Evolutionary conservation across 2,797 vertebrate species (phyloP).

Genomic region (Hoplostethus mediterraneus): DNA sequence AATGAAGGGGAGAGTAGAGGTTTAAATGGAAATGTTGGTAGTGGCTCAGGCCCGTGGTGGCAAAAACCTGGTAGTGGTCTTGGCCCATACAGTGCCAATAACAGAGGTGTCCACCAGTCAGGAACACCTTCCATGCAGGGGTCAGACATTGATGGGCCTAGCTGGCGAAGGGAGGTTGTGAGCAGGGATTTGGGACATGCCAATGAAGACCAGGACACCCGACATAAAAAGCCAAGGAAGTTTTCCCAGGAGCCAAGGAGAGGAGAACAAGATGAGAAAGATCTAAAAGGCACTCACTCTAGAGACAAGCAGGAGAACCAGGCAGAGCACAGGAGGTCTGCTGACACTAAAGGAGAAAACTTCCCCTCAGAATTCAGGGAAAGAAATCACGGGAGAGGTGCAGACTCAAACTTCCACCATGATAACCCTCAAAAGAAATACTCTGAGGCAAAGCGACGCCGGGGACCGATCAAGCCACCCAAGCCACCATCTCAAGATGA

Average conservation of each 20-base stretch:
- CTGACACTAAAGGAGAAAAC: conserved; percentile 48
- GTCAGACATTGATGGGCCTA: conserved; percentile 52
- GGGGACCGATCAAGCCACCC: conserved; percentile 84
- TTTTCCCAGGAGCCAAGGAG: conserved; percentile 83
- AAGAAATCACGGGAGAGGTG: conserved; percentile 47
- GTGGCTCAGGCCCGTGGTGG: conserved; percentile 77
- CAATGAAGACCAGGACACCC: conserved; percentile 83
- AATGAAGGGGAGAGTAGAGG: conserved; percentile 59
- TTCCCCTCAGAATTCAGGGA: conserved; percentile 36
- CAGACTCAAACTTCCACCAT: conserved; percentile 44
- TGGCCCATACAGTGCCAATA: conserved; percentile 67
- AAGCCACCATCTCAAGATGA: conserved; percentile 57
- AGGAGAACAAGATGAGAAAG: conserved; percentile 80
- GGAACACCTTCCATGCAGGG: conserved; percentile 50
- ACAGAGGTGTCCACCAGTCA: conserved; percentile 30
- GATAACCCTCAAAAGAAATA: conserved; percentile 55
- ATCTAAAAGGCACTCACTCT: conserved; percentile 68
- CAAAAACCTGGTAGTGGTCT: conserved; percentile 84
- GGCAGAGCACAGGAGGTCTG: conserved; percentile 54
- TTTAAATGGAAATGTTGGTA: conserved; percentile 49
- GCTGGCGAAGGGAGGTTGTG: conserved; percentile 79
- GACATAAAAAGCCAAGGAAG: conserved; percentile 85
- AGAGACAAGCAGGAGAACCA: conserved; percentile 70
- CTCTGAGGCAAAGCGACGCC: conserved; percentile 63
- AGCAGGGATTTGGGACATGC: conserved; percentile 70